A percentile compares a stretch with the other conserved stretches of the same genome.
These are phyloP conservation scores for Rhagologus leucostigma DNA, from an alignment of 2,113 vertebrate genomes.

Conservation along the genomic window DNA sequence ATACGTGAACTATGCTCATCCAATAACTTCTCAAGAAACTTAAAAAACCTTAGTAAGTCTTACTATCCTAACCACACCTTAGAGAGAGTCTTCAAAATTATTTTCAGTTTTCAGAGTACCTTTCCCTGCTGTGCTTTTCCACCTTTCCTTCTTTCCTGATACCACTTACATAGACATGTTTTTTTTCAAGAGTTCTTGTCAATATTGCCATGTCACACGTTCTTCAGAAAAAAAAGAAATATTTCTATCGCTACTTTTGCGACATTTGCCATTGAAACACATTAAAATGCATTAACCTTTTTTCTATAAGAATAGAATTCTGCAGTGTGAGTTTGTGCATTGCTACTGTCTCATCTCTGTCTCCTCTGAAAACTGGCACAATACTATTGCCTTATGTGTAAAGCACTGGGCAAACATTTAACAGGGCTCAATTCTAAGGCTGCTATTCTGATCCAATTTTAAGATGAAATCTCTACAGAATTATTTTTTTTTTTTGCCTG, in stretches of 20 bases:
- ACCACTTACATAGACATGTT: accelerated
- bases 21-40: not conserved
- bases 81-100: not conserved
- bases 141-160: not conserved
- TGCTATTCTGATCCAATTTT: not conserved
- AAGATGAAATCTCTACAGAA: not conserved
- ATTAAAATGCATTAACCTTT: not conserved
- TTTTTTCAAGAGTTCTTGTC: not conserved
- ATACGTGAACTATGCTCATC: not conserved
- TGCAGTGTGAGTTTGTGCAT: not conserved
- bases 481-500: not conserved
- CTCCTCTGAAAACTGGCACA: not conserved
- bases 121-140: not conserved
- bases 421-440: not conserved
- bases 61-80: not conserved
- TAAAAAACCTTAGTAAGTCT: not conserved
- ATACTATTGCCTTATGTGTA: not conserved
- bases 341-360: not conserved
- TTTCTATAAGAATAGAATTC: not conserved
- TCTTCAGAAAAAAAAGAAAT: not conserved
- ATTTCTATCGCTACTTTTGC: not conserved
- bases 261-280: not conserved
- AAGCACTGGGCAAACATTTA: not conserved
- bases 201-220: not conserved
- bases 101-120: not conserved